phyloP scores from a whole-genome alignment of 2,888 invertebrate genomes.

The Diarsia brunnea region DNA sequence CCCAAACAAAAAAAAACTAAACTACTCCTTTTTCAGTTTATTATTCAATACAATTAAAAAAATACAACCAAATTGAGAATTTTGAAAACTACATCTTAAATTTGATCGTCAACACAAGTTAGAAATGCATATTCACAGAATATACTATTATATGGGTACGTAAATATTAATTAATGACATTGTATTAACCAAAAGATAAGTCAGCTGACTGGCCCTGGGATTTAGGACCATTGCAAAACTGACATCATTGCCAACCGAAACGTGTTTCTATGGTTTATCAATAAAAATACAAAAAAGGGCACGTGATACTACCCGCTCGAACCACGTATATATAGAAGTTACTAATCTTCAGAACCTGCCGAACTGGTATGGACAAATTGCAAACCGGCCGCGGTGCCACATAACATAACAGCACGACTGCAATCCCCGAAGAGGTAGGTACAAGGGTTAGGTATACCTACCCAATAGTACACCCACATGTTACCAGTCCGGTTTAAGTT shows the following conservation, averaged over 20 bases:
- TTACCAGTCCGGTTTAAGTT: background rate
- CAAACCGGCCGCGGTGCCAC: background rate
- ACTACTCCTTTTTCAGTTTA: too few relatives aligned
- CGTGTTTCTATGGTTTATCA: slow-evolving; percentile 9
- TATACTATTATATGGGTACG: too few relatives aligned
- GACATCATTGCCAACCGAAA: background rate
- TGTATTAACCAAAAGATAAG: background rate
- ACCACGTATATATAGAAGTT: too few relatives aligned
- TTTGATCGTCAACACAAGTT: background rate
- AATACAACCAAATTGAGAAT: too few relatives aligned
- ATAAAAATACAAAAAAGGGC: background rate
- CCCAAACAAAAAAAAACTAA: too few relatives aligned
- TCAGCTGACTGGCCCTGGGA: background rate
- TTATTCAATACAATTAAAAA: too few relatives aligned
- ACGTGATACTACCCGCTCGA: background rate
- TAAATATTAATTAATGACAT: background rate
- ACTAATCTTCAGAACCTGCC: background rate
- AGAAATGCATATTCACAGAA: too few relatives aligned
- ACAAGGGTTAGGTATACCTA: background rate
- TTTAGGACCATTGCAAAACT: background rate
- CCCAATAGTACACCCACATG: background rate
- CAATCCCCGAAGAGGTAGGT: background rate
- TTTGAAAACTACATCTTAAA: background rate
- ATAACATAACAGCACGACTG: background rate
- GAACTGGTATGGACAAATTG: background rate